Percentiles rank a stretch among this genome's conserved stretches.
Evolutionary conservation across 2,888 invertebrate species (phyloP).

Genomic region (Diarsia rubi): DNA sequence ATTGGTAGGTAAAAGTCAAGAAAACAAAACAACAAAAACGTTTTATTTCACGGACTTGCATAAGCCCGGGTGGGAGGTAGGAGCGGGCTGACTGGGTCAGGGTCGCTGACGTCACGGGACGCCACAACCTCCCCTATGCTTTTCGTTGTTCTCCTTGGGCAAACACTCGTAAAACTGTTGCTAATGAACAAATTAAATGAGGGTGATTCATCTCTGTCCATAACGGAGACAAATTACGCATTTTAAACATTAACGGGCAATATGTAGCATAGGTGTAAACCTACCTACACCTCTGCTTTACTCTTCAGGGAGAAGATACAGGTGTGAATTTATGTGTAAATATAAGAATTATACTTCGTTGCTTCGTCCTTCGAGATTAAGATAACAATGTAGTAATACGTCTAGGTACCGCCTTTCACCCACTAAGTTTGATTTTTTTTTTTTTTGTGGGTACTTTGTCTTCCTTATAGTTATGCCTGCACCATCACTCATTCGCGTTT

Average conservation of each 20-base stretch:
- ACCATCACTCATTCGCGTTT: no score
- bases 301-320: not conserved
- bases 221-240: not conserved
- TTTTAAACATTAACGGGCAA: not conserved
- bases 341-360: no score
- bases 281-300: not conserved
- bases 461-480: no score
- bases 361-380: no score
- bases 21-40: slow-evolving; percentile 1
- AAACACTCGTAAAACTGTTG: slow-evolving; percentile 48
- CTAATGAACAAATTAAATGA: slow-evolving; percentile 43
- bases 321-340: not conserved
- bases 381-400: no score
- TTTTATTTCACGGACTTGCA: slow-evolving; percentile 4
- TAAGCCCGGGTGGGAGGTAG: slow-evolving; percentile 30
- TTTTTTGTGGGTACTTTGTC: no score
- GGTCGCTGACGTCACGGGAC: slow-evolving; percentile 72
- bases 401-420: no score
- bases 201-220: slow-evolving; percentile 4
- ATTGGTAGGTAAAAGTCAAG: not conserved
- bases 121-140: slow-evolving; percentile 39
- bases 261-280: no score
- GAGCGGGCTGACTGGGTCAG: slow-evolving; percentile 66
- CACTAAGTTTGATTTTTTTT: no score
- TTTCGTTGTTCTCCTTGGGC: slow-evolving; percentile 26